Evolutionary conservation across 2,888 invertebrate species (phyloP), one percentile per base, ranked within the genome.

Genomic region (Notodromas monacha): DNA sequence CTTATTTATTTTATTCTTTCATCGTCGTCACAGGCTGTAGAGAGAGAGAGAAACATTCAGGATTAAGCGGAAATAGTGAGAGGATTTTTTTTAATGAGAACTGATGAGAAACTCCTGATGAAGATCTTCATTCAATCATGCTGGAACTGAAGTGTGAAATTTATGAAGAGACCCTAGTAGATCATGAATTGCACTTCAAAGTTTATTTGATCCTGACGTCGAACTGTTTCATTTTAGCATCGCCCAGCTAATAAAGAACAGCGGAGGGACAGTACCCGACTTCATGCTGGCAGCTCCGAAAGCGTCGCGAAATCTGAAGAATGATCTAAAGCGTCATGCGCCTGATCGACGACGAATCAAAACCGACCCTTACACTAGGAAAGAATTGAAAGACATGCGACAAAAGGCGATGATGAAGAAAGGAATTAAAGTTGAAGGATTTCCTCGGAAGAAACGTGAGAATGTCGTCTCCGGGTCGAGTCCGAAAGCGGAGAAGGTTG

Each of bases 251-350:
- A 65, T 92, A 52, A 63, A 65, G 42, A 68, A 72, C 42, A 79
- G 89, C 0, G 89, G 89, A 2, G 81, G 84, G 45, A 61, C 65
- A 8, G 76, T 92, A 1, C 86, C 89, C 1, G 67, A 72, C 12
- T 92, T 76, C 51, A 74, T 84, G 68, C 50, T 86, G 37, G 55
- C 57, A 33, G 51, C 76, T 47, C 66, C 65, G 40, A 66, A 63
- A 40, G 57, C 61, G 30, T 56, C 58, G 31, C 61, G 64, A 38
- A 61, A 59, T 31, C 60, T 60, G 34, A 61, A 57, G 41, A 40
- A 37, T 15, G 52, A 55, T 36, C 46, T 65, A 8, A 53, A 56
- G 36, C 57, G 49, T 32, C 56, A 53, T 35, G 66, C 67, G 0
- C 64, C 66, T 1, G 48, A 54, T 29, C 32, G 36, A n/a, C 32